Percentiles rank a stretch among this genome's conserved stretches.
Conservation (phyloP, 2,888 invertebrate species). For the Tetrapedia diversipes region DNA sequence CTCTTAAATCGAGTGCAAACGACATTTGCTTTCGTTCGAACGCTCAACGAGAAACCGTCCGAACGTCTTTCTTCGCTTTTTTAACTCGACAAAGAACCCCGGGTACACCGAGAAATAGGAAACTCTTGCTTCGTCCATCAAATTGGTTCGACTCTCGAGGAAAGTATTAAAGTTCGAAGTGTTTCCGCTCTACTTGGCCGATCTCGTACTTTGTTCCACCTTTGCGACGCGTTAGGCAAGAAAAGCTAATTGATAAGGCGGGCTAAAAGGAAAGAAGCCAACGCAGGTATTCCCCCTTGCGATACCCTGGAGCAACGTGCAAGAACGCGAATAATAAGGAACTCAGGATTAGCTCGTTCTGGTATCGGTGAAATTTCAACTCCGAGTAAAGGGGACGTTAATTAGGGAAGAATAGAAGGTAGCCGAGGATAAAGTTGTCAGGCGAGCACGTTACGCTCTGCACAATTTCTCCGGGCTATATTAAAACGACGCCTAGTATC, state of each 20-base stretch:
- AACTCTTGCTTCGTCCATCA: background rate
- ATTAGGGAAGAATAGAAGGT: constrained; percentile 26
- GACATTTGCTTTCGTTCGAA: constrained; percentile 11
- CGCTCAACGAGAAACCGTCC: background rate
- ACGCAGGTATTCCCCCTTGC: background rate
- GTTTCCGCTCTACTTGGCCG: background rate
- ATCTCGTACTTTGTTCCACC: too few relatives aligned
- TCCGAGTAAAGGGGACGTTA: constrained; percentile 4
- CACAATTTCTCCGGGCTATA: constrained; percentile 40
- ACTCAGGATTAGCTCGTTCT: background rate
- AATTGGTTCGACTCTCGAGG: background rate
- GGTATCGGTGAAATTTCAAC: background rate
- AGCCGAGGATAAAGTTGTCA: constrained; percentile 19
- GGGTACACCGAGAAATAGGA: background rate
- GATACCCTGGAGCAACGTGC: background rate
- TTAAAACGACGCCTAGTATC: constrained; percentile 41
- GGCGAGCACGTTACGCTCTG: constrained; percentile 13
- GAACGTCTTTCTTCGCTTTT: background rate
- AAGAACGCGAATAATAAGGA: background rate
- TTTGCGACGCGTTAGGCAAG: too few relatives aligned
- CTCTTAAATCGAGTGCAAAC: constrained; percentile 22
- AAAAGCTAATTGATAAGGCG: too few relatives aligned
- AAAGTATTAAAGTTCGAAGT: background rate
- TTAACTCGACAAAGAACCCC: background rate
- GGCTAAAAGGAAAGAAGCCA: too few relatives aligned